phyloP scores from a whole-genome alignment of 2,888 invertebrate genomes.

The Andrena hattorfiana region DNA sequence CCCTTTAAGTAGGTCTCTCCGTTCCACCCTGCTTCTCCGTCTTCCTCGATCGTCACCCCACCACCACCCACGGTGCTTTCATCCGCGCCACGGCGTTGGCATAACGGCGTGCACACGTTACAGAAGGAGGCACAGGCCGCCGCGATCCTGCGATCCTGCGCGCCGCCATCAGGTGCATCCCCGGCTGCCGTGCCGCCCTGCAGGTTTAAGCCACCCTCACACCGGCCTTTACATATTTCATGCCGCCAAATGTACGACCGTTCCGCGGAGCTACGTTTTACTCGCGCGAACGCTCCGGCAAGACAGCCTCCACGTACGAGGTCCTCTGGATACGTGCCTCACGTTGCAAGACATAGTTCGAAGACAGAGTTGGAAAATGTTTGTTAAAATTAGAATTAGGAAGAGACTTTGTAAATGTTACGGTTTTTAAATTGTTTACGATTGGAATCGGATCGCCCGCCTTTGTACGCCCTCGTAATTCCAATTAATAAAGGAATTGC shows the following conservation, averaged over 20 bases:
- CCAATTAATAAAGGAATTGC: not conserved
- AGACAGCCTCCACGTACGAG: no score
- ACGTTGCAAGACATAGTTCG: no score
- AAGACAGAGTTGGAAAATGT: not conserved
- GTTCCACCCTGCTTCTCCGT: conserved; percentile 5
- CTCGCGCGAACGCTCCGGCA: not conserved
- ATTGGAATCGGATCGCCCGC: not conserved
- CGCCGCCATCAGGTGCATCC: conserved; percentile 58
- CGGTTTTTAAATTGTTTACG: not conserved
- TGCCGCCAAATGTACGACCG: not conserved
- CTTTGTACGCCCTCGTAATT: not conserved
- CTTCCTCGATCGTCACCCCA: not conserved
- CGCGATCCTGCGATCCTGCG: conserved; percentile 79
- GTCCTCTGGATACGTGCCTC: not conserved
- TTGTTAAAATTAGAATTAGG: not conserved
- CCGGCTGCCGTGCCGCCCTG: conserved; percentile 7
- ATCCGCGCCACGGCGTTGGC: conserved; percentile 50
- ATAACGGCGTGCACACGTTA: conserved; percentile 57
- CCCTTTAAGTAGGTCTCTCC: conserved; percentile 11
- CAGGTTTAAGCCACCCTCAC: conserved; percentile 23
- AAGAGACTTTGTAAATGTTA: not conserved
- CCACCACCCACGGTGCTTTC: not conserved
- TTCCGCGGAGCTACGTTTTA: not conserved
- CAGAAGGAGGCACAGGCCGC: conserved; percentile 44
- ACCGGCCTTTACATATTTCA: conserved; percentile 18